phyloP scores from a whole-genome alignment of 2,888 invertebrate genomes.

The Syrista parreyssii region DNA sequence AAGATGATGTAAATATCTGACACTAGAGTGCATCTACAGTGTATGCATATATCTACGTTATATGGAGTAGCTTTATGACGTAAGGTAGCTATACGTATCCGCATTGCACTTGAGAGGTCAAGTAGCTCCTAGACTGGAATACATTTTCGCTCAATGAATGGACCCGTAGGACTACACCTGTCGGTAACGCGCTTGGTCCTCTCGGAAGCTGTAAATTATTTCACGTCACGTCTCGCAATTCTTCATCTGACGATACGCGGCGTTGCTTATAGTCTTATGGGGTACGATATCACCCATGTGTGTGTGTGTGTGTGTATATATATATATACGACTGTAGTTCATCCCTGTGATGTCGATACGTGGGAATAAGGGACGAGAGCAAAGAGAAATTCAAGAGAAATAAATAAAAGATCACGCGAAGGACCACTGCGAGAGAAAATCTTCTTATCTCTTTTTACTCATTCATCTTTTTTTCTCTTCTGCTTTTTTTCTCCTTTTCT shows the following conservation, averaged over 20 bases:
- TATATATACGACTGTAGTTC: background rate
- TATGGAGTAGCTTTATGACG: conserved; percentile 34
- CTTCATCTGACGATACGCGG: background rate
- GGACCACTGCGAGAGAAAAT: background rate
- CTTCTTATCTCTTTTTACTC: background rate
- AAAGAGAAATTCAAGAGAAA: background rate
- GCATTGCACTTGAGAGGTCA: conserved; percentile 23
- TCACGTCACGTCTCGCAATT: conserved; percentile 4
- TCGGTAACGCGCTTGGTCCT: background rate
- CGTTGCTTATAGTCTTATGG: background rate
- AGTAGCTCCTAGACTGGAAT: background rate
- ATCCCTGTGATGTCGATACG: background rate
- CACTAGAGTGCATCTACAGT: background rate
- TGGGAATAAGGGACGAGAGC: background rate
- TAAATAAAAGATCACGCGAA: background rate
- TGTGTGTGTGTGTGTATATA: no score
- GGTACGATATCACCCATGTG: background rate
- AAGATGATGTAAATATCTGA: background rate
- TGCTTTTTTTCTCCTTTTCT: no score
- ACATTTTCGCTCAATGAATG: background rate
- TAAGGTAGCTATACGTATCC: conserved; percentile 23
- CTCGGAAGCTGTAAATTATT: conserved; percentile 14
- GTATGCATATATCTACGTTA: background rate
- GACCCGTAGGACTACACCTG: background rate
- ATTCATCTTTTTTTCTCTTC: background rate